A percentile compares a stretch with the other conserved stretches of the same genome.
Conservation (phyloP, 1,140 invertebrate species). For the Battus philenor region DNA sequence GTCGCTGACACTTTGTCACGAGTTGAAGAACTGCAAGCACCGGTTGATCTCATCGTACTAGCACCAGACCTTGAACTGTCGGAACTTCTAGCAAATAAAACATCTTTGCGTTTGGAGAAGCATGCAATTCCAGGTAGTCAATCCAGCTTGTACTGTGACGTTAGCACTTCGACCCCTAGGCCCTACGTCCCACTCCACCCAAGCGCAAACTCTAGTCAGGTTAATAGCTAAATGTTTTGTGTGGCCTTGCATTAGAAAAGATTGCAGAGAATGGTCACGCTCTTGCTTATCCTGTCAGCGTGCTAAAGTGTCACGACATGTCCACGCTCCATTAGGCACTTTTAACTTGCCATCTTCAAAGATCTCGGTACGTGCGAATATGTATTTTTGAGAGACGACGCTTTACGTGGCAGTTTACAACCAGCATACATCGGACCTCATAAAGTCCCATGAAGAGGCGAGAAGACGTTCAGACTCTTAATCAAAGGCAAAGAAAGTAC, state of each 20-base stretch:
- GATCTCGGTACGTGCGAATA: background rate
- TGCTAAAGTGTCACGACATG: too few relatives aligned
- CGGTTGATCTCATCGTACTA: background rate
- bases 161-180: background rate
- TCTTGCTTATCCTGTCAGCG: conserved; percentile 21
- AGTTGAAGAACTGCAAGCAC: background rate
- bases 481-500: conserved; percentile 10
- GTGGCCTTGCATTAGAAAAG: conserved; percentile 49
- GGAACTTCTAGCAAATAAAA: background rate
- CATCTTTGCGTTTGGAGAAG: background rate
- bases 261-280: conserved; percentile 32
- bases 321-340: conserved; percentile 21
- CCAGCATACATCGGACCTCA: background rate
- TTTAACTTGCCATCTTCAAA: conserved; percentile 22
- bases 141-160: background rate
- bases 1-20: background rate
- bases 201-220: conserved; percentile 29
- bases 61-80: background rate
- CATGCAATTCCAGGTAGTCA: background rate
- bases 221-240: conserved; percentile 52
- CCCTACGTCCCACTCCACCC: conserved; percentile 31
- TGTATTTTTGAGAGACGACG: background rate
- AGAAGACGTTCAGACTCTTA: background rate
- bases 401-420: background rate
- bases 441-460: background rate